A percentile compares a stretch with the other conserved stretches of the same genome.
Evolutionary conservation across 2,113 vertebrate species (phyloP).

Genomic region (Heterotilapia buettikoferi): DNA sequence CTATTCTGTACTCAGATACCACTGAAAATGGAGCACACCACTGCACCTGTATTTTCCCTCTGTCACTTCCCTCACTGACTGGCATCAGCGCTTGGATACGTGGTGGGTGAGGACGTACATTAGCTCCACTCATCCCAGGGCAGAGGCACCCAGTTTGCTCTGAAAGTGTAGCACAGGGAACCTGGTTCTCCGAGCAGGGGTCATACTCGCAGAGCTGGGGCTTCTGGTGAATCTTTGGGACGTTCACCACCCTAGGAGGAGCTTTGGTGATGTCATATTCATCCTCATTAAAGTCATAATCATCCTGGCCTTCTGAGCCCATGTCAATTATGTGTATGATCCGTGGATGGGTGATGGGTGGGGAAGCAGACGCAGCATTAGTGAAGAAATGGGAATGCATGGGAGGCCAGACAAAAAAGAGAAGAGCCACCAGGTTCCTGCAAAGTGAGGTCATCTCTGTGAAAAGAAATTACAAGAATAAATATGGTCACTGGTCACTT

Average conservation of each 20-base stretch:
- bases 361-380: conserved; percentile 1
- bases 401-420: conserved; percentile 36
- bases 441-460: conserved; percentile 43
- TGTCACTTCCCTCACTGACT: neutral
- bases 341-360: conserved; percentile 6
- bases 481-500: neutral
- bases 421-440: conserved; percentile 11
- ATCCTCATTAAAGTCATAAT: neutral
- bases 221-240: rapidly evolving
- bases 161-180: conserved; percentile 41
- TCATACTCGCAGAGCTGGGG: conserved; percentile 43
- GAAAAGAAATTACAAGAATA: conserved; percentile 2
- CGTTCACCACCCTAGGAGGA: neutral
- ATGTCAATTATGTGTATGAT: conserved; percentile 3
- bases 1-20: conserved; percentile 59
- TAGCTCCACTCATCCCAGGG: conserved; percentile 57
- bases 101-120: conserved; percentile 50
- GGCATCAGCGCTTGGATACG: conserved; percentile 37
- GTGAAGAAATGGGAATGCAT: conserved; percentile 1
- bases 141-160: conserved; percentile 59
- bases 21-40: conserved; percentile 73
- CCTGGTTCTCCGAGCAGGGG: conserved; percentile 59
- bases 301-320: neutral
- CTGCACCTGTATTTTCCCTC: conserved; percentile 40
- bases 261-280: rapidly evolving